Percentiles rank a stretch among this genome's conserved stretches.
phyloP scores from a whole-genome alignment of 2,113 vertebrate genomes.

The Scomber colias region DNA sequence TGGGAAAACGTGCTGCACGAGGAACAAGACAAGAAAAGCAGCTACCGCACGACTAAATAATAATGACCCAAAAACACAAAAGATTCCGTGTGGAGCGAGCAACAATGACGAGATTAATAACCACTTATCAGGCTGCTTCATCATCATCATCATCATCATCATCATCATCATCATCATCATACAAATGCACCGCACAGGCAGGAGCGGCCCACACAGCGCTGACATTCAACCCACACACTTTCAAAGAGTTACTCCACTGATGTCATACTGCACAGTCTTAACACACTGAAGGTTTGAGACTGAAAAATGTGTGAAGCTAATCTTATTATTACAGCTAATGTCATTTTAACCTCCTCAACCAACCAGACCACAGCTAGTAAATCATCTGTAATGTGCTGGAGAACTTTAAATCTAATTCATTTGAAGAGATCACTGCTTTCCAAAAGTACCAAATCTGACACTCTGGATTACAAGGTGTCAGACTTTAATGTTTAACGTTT shows the following conservation, averaged over 20 bases:
- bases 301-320: background rate
- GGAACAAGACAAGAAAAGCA: background rate
- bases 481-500: too few species aligned
- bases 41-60: background rate
- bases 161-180: background rate
- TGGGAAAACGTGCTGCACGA: background rate
- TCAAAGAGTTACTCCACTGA: slow-evolving; percentile 9
- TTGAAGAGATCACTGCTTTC: too few species aligned
- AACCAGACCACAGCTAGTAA: background rate
- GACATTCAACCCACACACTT: slow-evolving; percentile 39
- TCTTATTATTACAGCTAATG: background rate
- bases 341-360: background rate
- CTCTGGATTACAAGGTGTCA: too few species aligned
- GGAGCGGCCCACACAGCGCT: slow-evolving; percentile 18
- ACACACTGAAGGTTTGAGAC: background rate
- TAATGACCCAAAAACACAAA: slow-evolving; percentile 30
- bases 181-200: background rate
- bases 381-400: too few species aligned
- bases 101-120: slow-evolving; percentile 43
- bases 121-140: slow-evolving; percentile 34
- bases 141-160: slow-evolving; percentile 36
- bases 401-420: too few species aligned
- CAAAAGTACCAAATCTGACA: too few species aligned
- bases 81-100: slow-evolving; percentile 12
- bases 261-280: background rate